phyloP scores from a whole-genome alignment of 2,113 vertebrate genomes.

The Hipposideros armiger region DNA sequence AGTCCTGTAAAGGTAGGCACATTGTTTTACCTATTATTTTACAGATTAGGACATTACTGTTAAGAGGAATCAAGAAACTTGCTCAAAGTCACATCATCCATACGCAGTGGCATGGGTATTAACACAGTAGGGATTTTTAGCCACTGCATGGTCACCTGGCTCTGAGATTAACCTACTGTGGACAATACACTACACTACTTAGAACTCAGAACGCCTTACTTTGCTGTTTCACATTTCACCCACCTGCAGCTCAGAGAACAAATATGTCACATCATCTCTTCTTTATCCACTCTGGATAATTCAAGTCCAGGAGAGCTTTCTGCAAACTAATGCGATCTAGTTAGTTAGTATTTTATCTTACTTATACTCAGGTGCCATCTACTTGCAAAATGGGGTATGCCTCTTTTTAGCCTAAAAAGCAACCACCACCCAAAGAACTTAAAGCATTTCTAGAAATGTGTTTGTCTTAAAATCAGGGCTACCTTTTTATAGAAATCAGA shows the following conservation, averaged over 20 bases:
- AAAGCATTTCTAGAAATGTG: not conserved
- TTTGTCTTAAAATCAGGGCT: not conserved
- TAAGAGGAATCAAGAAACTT: constrained; percentile 11
- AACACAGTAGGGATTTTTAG: not conserved
- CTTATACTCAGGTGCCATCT: not conserved
- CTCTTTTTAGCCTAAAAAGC: not conserved
- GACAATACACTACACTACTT: not conserved
- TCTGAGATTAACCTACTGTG: not conserved
- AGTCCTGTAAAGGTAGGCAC: not conserved
- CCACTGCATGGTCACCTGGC: not conserved
- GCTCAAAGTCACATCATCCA: not conserved
- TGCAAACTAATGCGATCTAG: not conserved
- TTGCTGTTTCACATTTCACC: not conserved
- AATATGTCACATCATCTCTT: not conserved
- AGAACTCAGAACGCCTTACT: not conserved
- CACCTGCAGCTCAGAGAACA: not conserved
- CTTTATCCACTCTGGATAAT: not conserved
- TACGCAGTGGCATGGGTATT: not conserved
- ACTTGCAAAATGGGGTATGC: not conserved
- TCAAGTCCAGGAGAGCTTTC: constrained; percentile 25
- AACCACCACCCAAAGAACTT: not conserved
- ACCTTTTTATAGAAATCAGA: not conserved
- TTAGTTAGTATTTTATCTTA: not conserved
- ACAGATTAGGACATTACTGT: not conserved
- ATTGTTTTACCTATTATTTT: not conserved